Base-by-base conservation (phyloP, 2,113 vertebrate genomes). In the Atlantisia rogersi region DNA sequence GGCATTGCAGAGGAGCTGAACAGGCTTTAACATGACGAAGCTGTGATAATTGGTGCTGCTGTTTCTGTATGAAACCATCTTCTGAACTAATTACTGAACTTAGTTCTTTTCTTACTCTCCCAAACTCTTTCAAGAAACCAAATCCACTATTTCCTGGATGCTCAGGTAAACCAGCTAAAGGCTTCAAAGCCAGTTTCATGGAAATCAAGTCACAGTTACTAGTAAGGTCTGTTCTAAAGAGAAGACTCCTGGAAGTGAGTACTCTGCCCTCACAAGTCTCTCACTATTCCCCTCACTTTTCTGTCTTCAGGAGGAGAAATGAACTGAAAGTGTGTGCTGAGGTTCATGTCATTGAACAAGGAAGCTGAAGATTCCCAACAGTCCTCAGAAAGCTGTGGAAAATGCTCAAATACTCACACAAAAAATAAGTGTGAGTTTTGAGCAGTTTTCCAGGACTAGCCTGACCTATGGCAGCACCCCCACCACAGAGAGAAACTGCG, bases 391-490 rank as follows among this genome's bases (percentile, higher is more conserved):
- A 56, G 55, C 31, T 56, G 11, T 32, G 29, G 6, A 67, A 73
- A 64, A n/a, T 7, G 7, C 14, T 67, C 15, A 82, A 87, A 69
- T 69, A 55, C 17, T 17, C 3, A 2, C 29, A 31, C 4, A 69
- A 69, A 65, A 85, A 76, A 20, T 9, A 63, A 71, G 68, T 7
- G 3, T 12, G 4, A 32, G 15, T 24, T 80, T 70, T n/a, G 19
- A 21, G 6, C 11, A 0, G 0, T 4, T 31, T 88, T 63, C n/a
- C 16, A 82, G 12, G 35, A 75, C 39, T 13, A 1, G 15, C 17
- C 55, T 88, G 84, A 83, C 44, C 71, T 86, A 20, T 6, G 12
- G 42, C 29, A 78, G 20, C 40, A 74, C 6, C 8, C 37, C 52
- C 31, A 83, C 24, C 17, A 29, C 63, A 92, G 48, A 64, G 77